A percentile compares a stretch with the other conserved stretches of the same genome.
Evolutionary conservation across 2,888 invertebrate species (phyloP).

Genomic region (Diarsia rubi): DNA sequence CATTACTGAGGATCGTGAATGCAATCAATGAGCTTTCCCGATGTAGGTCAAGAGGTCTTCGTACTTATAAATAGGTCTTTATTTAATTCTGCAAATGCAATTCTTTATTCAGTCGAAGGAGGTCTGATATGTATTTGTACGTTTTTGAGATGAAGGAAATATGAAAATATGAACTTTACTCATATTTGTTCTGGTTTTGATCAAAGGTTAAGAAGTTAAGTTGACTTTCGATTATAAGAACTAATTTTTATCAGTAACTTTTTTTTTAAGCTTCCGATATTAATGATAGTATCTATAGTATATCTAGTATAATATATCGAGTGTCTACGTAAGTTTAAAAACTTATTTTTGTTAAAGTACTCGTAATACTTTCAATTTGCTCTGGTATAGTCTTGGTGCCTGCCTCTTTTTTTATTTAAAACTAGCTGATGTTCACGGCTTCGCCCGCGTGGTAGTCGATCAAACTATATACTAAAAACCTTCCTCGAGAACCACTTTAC

Average conservation of each 20-base stretch:
- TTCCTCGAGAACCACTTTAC: no score
- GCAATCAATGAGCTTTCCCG: constrained; percentile 45
- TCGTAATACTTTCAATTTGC: not conserved
- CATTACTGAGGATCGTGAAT: constrained; percentile 45
- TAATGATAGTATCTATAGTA: no score
- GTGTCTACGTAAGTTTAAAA: no score
- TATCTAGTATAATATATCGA: no score
- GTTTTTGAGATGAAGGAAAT: not conserved
- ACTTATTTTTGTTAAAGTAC: no score
- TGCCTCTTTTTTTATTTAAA: not conserved
- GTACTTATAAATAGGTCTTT: constrained; percentile 27
- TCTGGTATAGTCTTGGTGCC: not conserved
- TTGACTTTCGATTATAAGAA: not conserved
- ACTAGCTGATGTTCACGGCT: no score
- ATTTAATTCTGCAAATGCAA: constrained; percentile 21
- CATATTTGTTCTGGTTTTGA: no score
- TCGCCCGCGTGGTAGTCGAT: no score
- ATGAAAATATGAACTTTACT: no score
- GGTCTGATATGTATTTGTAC: not conserved
- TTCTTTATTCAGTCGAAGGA: constrained; percentile 7
- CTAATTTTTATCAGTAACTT: not conserved
- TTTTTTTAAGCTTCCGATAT: no score
- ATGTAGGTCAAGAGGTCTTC: constrained; percentile 45
- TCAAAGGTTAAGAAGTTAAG: not conserved
- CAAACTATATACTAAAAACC: no score